Evolutionary conservation across 2,113 vertebrate genomes (phyloP).

Genomic region (Spheniscus mendiculus): DNA sequence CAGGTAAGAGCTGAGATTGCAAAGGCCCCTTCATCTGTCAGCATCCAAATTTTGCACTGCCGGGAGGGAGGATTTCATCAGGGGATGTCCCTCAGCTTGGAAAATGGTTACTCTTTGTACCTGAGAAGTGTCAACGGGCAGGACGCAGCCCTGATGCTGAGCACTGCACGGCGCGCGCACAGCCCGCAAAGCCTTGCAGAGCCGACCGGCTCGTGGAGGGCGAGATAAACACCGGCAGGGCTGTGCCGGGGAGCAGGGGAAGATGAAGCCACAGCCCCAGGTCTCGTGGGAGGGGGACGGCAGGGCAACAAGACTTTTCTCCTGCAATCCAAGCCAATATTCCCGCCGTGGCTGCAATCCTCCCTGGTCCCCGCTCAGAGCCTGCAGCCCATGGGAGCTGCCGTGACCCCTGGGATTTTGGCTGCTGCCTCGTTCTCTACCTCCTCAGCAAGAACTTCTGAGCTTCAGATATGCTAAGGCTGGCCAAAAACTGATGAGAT

Average conservation of each 20-base stretch:
- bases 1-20: background rate
- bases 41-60: background rate
- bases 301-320: background rate
- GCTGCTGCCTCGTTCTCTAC: background rate
- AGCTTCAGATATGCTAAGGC: background rate
- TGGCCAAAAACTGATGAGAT: background rate
- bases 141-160: background rate
- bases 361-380: background rate
- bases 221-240: fast-evolving
- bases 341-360: no score
- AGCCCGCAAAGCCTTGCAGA: background rate
- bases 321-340: background rate
- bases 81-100: background rate
- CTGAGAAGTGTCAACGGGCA: fast-evolving
- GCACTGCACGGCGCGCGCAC: background rate
- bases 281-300: background rate
- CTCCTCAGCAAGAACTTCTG: background rate
- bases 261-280: background rate
- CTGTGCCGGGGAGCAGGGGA: background rate
- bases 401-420: fast-evolving
- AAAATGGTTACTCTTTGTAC: background rate
- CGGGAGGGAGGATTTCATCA: background rate
- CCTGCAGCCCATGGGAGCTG: background rate
- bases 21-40: background rate
- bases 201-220: fast-evolving